These are phyloP conservation scores for Dipodomys stephensi DNA, from an alignment of 2,113 vertebrate genomes.

Conservation along the genomic window DNA sequence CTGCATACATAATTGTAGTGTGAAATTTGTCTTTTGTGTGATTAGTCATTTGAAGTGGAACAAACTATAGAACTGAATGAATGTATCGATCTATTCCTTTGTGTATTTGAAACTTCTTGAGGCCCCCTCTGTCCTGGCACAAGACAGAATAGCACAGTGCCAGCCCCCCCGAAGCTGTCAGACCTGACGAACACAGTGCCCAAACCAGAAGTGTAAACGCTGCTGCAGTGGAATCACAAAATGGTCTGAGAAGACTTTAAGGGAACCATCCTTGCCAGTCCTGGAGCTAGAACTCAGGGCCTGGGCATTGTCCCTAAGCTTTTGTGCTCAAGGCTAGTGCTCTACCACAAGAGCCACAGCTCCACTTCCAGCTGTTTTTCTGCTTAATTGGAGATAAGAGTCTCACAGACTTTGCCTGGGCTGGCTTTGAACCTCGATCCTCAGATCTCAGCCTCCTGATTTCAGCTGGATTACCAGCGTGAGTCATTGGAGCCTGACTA, in stretches of 20 bases:
- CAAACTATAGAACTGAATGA: neutral
- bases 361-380: too few species aligned
- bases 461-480: too few species aligned
- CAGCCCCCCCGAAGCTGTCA: neutral
- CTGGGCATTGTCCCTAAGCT: too few species aligned
- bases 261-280: neutral
- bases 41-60: neutral
- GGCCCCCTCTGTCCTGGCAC: neutral
- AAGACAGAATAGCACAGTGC: neutral
- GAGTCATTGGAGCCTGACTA: neutral
- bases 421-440: too few species aligned
- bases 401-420: too few species aligned
- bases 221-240: neutral
- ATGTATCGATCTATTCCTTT: neutral
- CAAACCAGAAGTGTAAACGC: neutral
- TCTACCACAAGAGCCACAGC: too few species aligned
- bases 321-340: too few species aligned
- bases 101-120: neutral
- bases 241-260: neutral
- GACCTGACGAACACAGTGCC: neutral
- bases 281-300: neutral
- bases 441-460: too few species aligned
- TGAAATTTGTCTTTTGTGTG: neutral
- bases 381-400: too few species aligned
- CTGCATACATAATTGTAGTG: neutral